A percentile compares a stretch with the other conserved stretches of the same genome.
Conservation (phyloP, 2,888 invertebrate species). For the Strigamia maritima region DNA sequence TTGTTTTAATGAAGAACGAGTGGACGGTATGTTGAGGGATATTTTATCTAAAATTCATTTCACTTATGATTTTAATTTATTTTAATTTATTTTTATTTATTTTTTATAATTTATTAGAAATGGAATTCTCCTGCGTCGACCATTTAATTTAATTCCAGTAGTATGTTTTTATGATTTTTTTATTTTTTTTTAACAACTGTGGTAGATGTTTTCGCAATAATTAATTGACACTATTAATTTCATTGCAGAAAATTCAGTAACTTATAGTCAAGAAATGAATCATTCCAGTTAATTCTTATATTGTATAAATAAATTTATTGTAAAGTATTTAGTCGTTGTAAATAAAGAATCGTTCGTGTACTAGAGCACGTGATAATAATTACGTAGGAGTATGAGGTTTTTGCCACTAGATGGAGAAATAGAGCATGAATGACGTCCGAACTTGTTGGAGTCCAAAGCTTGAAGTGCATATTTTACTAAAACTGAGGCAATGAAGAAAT, state of each 20-base stretch:
- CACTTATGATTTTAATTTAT: background rate
- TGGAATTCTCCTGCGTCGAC: background rate
- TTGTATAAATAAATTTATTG: background rate
- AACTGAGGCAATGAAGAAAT: background rate
- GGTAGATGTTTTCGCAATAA: background rate
- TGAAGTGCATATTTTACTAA: background rate
- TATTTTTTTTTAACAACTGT: background rate
- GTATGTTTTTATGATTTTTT: slow-evolving; percentile 19
- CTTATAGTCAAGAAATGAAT: background rate
- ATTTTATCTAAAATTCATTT: background rate
- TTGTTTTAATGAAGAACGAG: slow-evolving; percentile 36
- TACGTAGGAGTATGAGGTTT: background rate
- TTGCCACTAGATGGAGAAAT: background rate
- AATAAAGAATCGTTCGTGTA: background rate
- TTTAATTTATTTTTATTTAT: background rate
- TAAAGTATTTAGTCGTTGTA: slow-evolving; percentile 10
- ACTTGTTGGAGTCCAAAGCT: background rate
- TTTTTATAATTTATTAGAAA: background rate
- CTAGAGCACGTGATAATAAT: no score
- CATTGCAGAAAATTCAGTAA: background rate
- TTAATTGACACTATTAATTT: background rate
- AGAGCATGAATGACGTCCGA: no score
- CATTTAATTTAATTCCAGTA: background rate
- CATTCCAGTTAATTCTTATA: background rate
- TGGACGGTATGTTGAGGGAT: slow-evolving; percentile 38